A percentile compares a stretch with the other conserved stretches of the same genome.
Conservation (phyloP, 2,797 vertebrate species). For the Pogonophryne albipinna region DNA sequence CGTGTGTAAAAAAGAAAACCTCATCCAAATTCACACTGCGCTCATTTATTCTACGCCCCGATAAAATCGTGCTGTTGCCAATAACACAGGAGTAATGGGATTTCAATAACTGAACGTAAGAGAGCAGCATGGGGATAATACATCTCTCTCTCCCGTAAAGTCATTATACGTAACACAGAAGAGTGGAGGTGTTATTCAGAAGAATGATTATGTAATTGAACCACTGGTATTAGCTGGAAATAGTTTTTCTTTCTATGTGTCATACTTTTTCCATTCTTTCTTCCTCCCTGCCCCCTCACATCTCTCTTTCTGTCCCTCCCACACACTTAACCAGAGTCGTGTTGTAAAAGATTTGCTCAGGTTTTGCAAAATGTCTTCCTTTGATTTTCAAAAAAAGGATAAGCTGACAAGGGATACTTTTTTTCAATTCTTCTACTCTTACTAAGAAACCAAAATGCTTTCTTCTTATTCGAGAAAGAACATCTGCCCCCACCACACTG, state of each 20-base stretch:
- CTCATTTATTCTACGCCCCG: conserved; percentile 45
- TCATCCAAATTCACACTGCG: conserved; percentile 30
- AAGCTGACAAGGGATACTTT: background rate
- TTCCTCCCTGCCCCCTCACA: conserved; percentile 63
- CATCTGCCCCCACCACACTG: background rate
- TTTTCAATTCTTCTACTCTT: background rate
- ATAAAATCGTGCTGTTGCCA: conserved; percentile 48
- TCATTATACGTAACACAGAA: conserved; percentile 56
- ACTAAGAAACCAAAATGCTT: background rate
- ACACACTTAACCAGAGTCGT: conserved; percentile 62
- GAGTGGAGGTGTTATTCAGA: conserved; percentile 63
- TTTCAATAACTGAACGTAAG: conserved; percentile 56
- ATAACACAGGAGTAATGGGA: conserved; percentile 36
- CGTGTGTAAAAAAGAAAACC: conserved; percentile 25
- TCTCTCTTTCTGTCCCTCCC: conserved; percentile 64
- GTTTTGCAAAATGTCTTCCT: conserved; percentile 35
- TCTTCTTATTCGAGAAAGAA: background rate
- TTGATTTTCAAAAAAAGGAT: conserved; percentile 8
- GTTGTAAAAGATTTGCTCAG: conserved; percentile 54
- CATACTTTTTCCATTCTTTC: conserved; percentile 73
- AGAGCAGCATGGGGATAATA: conserved; percentile 27
- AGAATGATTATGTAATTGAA: conserved; percentile 65
- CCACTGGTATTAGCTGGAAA: conserved; percentile 68
- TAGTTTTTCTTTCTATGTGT: conserved; percentile 75
- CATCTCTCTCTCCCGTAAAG: conserved; percentile 38